Percentiles rank a stretch among this genome's conserved stretches.
phyloP scores from a whole-genome alignment of 2,797 vertebrate species.

The Pangasius djambal region DNA sequence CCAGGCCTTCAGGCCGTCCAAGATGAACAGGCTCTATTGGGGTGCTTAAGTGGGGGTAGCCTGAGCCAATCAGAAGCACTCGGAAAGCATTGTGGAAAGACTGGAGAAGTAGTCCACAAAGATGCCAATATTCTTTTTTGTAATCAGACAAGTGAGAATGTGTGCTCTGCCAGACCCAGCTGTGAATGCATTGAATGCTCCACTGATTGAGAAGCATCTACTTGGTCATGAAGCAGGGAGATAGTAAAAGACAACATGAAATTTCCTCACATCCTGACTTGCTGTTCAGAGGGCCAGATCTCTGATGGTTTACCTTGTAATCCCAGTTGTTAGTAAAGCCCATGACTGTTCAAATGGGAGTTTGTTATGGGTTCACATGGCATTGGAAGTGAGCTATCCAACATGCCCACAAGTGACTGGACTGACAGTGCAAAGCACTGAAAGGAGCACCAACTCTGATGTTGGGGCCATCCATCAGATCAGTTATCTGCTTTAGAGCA shows the following conservation, averaged over 20 bases:
- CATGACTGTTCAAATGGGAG: not conserved
- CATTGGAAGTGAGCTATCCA: not conserved
- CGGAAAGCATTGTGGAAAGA: not conserved
- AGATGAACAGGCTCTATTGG: not conserved
- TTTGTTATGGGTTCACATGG: not conserved
- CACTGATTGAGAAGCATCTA: conserved; percentile 11
- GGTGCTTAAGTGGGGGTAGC: not conserved
- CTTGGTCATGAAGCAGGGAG: not conserved
- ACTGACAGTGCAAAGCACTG: not conserved
- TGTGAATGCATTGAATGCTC: conserved; percentile 12
- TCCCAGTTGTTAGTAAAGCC: not conserved
- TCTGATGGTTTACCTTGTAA: not conserved
- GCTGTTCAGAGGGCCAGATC: not conserved
- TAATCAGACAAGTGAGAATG: conserved; percentile 14
- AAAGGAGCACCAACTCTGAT: not conserved
- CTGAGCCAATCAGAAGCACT: conserved; percentile 8
- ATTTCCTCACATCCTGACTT: not conserved
- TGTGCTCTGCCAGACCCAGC: conserved; percentile 18
- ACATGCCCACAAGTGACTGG: not conserved
- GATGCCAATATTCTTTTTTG: conserved; percentile 14
- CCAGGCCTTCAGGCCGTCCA: not conserved
- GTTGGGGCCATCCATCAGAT: not conserved
- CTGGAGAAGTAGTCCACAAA: not conserved
- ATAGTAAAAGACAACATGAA: conserved; percentile 11
- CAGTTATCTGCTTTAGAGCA: not conserved